Evolutionary conservation across 1,140 invertebrate genomes (phyloP).

Genomic region (Dreissena rostriformis): DNA sequence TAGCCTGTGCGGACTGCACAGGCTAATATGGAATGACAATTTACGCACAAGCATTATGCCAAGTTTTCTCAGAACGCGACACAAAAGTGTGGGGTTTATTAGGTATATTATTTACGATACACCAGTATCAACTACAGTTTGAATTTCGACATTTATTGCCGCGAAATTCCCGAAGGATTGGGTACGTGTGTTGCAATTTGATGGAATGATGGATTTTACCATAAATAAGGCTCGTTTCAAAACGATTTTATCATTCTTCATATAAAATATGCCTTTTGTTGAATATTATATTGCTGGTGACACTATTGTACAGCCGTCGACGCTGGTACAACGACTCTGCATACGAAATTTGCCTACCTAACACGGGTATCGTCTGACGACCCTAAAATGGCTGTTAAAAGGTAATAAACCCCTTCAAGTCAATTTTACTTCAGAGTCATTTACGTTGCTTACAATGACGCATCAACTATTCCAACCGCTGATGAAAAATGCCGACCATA

Average conservation of each 20-base stretch:
- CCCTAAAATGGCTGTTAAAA: constrained; percentile 54
- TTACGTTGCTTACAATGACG: constrained; percentile 24
- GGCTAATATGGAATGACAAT: no score
- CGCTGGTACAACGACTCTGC: constrained; percentile 44
- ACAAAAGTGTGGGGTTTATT: background rate
- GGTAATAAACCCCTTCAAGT: constrained; percentile 30
- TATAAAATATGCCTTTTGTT: constrained; percentile 35
- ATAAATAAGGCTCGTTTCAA: constrained; percentile 54
- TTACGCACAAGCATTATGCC: no score
- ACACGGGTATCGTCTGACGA: constrained; percentile 5
- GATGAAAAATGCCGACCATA: constrained; percentile 8
- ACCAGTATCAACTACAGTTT: background rate
- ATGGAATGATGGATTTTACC: constrained; percentile 44
- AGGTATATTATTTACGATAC: background rate
- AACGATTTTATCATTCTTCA: constrained; percentile 20
- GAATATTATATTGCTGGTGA: constrained; percentile 49
- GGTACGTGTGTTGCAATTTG: background rate
- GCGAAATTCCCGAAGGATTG: background rate
- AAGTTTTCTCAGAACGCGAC: no score
- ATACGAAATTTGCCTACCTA: constrained; percentile 51
- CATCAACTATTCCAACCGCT: constrained; percentile 24
- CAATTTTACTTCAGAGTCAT: constrained; percentile 40
- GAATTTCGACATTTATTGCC: background rate
- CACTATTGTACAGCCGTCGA: constrained; percentile 43
- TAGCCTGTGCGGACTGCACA: no score